These are phyloP conservation scores for Chromoteleia sp. DNA, from an alignment of 2,888 invertebrate genomes.

Conservation along the genomic window DNA sequence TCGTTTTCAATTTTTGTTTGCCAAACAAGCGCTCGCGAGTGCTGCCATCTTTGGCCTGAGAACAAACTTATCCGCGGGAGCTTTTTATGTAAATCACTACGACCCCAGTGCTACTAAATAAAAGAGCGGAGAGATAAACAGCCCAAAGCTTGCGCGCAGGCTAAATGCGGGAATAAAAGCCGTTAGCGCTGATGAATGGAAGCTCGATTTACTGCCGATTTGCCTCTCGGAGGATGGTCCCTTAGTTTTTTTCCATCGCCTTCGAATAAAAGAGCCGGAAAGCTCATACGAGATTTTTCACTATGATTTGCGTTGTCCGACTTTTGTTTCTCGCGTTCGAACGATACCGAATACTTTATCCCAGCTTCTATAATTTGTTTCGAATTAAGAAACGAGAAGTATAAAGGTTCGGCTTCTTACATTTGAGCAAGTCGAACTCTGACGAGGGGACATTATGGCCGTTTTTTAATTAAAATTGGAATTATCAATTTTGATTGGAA, in stretches of 20 bases:
- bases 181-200: constrained; percentile 75
- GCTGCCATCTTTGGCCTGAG: constrained; percentile 49
- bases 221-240: constrained; percentile 53
- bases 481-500: too few species aligned
- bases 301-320: constrained; percentile 52
- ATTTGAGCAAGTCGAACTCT: too few species aligned
- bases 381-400: background rate
- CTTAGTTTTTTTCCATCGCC: constrained; percentile 55
- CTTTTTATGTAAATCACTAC: constrained; percentile 72
- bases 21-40: constrained; percentile 29
- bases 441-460: too few species aligned
- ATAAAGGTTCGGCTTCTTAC: background rate
- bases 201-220: constrained; percentile 73
- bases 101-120: constrained; percentile 68
- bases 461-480: too few species aligned
- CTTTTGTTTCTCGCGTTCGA: constrained; percentile 43
- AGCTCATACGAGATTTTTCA: constrained; percentile 58
- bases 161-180: constrained; percentile 74
- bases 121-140: constrained; percentile 72
- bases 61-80: constrained; percentile 63
- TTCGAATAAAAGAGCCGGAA: constrained; percentile 50
- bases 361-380: constrained; percentile 31
- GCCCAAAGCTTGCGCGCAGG: constrained; percentile 83
- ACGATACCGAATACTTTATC: constrained; percentile 12
- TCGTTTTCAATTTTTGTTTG: constrained; percentile 53